Evolutionary conservation across 2,113 vertebrate genomes (phyloP), one percentile per base, ranked within the genome.

Genomic region (Cottus gobio): DNA sequence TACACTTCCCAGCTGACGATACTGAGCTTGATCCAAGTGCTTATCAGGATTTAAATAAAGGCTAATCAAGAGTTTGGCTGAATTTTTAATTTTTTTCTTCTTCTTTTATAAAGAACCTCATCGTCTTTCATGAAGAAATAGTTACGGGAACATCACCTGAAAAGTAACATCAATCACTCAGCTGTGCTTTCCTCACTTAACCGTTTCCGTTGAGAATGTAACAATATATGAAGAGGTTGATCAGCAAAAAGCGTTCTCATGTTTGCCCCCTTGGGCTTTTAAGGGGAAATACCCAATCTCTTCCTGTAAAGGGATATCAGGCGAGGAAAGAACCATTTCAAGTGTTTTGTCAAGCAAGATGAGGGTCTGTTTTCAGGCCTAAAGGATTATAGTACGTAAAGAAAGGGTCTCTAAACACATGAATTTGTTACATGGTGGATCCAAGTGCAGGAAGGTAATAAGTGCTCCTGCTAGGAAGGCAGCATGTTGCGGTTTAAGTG

Each of bases 231-330:
- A 87, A 79, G 62, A 80, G 79, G 87, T 70, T 62, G 75, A 83
- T 88, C 57, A 69, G 75, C 64, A 76, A 69, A 85, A 89, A 82
- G 75, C 64, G 42, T 42, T 86, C 87, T 94, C 89, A 4, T 81
- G 63, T 94, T 93, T 91, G 91, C 73, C 83, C 84, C 84, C 81
- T 71, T 75, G 56, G 84, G 88, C 86, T 90, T 88, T 86, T 56
- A 77, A 83, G 79, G 62, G 80, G 68, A 90, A 88, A 79, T 78
- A 93, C 85, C 84, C 63, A 88, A 92, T 91, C 88, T 72, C 76
- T 87, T 95, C 92, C 90, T 93, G 93, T 92, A 92, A 94, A 85
- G 0, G 0, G 78, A 94, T 86, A 90, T 61, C 76, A 84, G 82
- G 65, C 82, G 81, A 91, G 88, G 87, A 94, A 95, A 90, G 81